These are phyloP conservation scores for Rhaphigaster nebulosa DNA, from an alignment of 2,888 invertebrate species.

Conservation along the genomic window DNA sequence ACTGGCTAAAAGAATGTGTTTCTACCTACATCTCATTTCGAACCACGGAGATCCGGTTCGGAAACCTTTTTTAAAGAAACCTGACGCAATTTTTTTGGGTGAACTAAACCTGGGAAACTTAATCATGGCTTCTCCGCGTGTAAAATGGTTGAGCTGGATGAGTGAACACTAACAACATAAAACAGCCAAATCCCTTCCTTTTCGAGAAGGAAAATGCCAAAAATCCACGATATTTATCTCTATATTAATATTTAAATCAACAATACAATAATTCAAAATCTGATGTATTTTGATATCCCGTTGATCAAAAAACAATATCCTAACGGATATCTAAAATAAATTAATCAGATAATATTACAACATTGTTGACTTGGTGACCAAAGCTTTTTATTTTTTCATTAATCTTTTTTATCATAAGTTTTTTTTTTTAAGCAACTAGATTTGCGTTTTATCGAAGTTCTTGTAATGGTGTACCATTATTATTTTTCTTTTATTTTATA, in stretches of 20 bases:
- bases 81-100: neutral
- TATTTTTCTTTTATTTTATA: too few species aligned
- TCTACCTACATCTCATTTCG: neutral
- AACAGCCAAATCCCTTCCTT: neutral
- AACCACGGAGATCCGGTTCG: neutral
- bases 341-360: too few species aligned
- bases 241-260: neutral
- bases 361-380: too few species aligned
- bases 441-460: too few species aligned
- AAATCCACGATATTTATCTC: neutral
- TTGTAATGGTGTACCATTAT: too few species aligned
- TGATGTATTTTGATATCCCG: too few species aligned
- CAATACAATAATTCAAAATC: too few species aligned
- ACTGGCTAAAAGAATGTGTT: neutral
- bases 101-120: neutral
- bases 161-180: neutral
- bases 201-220: neutral
- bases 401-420: too few species aligned
- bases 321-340: too few species aligned
- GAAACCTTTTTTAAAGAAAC: neutral
- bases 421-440: too few species aligned
- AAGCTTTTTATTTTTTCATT: too few species aligned
- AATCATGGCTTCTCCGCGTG: neutral
- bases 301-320: too few species aligned
- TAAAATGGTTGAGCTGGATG: neutral